Conservation (phyloP, 2,888 invertebrate genomes). For the Pinctada fucata region DNA sequence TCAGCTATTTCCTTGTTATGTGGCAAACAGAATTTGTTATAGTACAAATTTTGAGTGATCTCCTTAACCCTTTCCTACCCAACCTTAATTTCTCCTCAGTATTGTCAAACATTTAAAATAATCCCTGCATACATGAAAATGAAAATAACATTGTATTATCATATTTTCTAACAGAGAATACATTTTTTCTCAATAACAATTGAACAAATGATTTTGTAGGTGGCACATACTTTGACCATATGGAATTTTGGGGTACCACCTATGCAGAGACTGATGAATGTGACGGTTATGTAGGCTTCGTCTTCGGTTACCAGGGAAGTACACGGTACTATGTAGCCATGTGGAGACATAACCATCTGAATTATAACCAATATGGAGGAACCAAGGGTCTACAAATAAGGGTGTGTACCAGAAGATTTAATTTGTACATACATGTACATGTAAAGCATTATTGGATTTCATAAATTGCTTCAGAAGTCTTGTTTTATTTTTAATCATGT, state of each 20-base stretch:
- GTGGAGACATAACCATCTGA: slow-evolving; percentile 60
- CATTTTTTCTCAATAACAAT: no score
- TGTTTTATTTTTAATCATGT: not conserved
- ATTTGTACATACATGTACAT: not conserved
- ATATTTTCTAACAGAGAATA: no score
- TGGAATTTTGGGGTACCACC: slow-evolving; percentile 66
- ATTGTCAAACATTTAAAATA: no score
- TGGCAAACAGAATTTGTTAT: no score
- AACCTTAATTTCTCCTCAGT: no score
- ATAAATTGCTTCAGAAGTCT: not conserved
- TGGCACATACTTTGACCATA: slow-evolving; percentile 56
- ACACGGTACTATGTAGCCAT: slow-evolving; percentile 63
- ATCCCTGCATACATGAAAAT: no score
- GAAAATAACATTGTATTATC: no score
- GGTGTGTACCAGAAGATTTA: slow-evolving; percentile 42
- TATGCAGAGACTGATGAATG: slow-evolving; percentile 54
- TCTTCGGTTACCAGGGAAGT: slow-evolving; percentile 68
- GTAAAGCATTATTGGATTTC: not conserved
- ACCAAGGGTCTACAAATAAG: slow-evolving; percentile 68
- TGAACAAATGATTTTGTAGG: slow-evolving; percentile 42
- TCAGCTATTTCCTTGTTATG: no score
- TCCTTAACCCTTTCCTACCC: no score
- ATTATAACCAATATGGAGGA: slow-evolving; percentile 51
- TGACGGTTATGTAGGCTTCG: slow-evolving; percentile 63
- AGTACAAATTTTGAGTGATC: no score